Conservation (phyloP, 2,888 invertebrate species). For the Catocala nupta region DNA sequence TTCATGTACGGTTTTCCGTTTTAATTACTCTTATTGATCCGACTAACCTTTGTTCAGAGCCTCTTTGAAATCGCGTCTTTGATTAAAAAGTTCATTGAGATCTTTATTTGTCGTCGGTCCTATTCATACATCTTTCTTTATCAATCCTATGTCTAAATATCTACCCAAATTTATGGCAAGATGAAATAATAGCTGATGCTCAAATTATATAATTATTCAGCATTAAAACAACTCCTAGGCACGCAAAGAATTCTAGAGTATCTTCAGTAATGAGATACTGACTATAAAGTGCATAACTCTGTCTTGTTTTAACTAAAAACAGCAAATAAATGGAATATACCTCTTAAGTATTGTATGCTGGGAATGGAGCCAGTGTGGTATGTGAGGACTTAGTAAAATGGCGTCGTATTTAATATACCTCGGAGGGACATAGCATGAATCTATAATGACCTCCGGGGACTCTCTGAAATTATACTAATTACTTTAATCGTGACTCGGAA, state of each 20-base stretch:
- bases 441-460: conserved; percentile 42
- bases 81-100: no score
- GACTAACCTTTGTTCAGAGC: no score
- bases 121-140: no score
- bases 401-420: conserved; percentile 31
- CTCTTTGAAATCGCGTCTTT: no score
- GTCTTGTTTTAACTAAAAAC: neutral
- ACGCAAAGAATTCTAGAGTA: neutral
- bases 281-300: neutral
- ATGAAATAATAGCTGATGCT: no score
- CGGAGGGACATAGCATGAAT: conserved; percentile 43
- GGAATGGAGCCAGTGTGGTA: conserved; percentile 21
- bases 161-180: no score
- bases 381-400: conserved; percentile 28
- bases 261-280: neutral
- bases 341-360: conserved; percentile 3
- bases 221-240: neutral
- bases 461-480: conserved; percentile 45
- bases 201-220: no score
- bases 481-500: conserved; percentile 27
- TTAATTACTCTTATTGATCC: no score
- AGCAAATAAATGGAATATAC: neutral
- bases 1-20: no score
- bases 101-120: no score
- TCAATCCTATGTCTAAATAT: no score